Base-by-base conservation (phyloP, 2,113 vertebrate genomes). In the Tragelaphus strepsiceros region DNA sequence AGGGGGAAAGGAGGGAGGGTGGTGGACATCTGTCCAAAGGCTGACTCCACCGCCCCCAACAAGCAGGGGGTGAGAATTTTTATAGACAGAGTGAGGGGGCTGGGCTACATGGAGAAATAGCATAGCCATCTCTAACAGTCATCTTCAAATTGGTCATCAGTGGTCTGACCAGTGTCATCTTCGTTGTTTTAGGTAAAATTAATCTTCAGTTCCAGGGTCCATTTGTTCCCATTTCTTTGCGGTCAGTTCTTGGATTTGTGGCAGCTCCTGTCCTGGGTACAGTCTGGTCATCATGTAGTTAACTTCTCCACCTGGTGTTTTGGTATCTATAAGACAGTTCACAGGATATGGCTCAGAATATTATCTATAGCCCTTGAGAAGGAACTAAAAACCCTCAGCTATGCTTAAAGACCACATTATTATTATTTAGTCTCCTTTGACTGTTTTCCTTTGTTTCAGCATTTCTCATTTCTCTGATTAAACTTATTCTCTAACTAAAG, bases 1-100 rank as follows among this genome's bases (percentile, higher is more conserved):
- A 2, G 0, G 0, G 8, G 32, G 64, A 0, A 35, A 35, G n/a
- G 0, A 4, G 4, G 17, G n/a, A 21, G 64, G n/a, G 17, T 21
- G 64, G n/a, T 71, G 64, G 64, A 35, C n/a, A 35, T 71, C n/a
- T 21, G 64, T 35, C 64, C 64, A 71, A 67, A 71, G 64, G 32
- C 64, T 67, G 64, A 67, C 64, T 67, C 64, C 64, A 67, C 3
- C 0, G 8, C 32, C 17, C 32, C 32, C 17, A 67, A 67, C 8
- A 35, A 35, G 62, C 64, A 67, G 17, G 32, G 64, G 4, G 8
- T 67, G 64, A 67, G 58, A 11, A 32, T n/a, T 67, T 67, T 67
- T 35, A 21, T 35, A 35, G 64, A 35, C 32, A 35, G 64, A 67
- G 64, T 67, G 64, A 67, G 64, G 32, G 32, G 19, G 32, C 64